Base-by-base conservation (phyloP, 92 coral and sea anemone species). In the Porites cylindrica region DNA sequence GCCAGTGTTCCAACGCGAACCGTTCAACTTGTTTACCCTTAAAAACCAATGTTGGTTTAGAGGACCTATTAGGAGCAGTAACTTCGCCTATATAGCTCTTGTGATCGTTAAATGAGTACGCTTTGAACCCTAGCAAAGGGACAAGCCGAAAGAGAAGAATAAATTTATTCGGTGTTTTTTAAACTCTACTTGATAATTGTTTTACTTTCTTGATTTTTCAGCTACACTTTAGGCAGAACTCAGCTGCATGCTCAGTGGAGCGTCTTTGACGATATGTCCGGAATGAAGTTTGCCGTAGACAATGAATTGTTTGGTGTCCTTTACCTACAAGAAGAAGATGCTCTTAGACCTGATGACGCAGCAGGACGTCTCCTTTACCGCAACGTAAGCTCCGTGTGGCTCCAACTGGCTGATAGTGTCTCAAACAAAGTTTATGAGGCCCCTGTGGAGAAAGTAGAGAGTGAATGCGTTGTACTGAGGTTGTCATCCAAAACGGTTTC, bases 331-430 rank as follows among this genome's bases (percentile, higher is more conserved):
- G 88, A 75, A n/a, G 92, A 85, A 16, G 82, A 80, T 50, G 92
- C 93, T 1, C 73, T 95, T 2, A 86, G 93, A 60, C 94, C 91
- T 6, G 98, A 93, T 53, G 94, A 95, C 69, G 82, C 84, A 20
- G 94, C 98, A 0, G 98, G 98, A 6, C 90, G 98, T 18, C 73
- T 93, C 20, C 92, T 94, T 47, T 72, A 79, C 66, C 91, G 98
- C n/a, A 95, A 95, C 58, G 93, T 86, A 32, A 80, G 80, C 51
- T 84, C 96, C 14, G 88, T 93, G 5, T 71, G 90, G 80, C 56
- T 95, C 23, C 91, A 77, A 24, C 84, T 88, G 51, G 87, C 81
- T 18, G 66, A 82, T 8, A 76, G 81, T 43, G 66, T 13, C 67
- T 78, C 82, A 17, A 79, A 78, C 66, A 71, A 61, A 59, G 87